Percentiles rank a stretch among this genome's conserved stretches.
These are phyloP conservation scores for Druon quercuslanigerum DNA, from an alignment of 1,140 invertebrate genomes.

Conservation along the genomic window DNA sequence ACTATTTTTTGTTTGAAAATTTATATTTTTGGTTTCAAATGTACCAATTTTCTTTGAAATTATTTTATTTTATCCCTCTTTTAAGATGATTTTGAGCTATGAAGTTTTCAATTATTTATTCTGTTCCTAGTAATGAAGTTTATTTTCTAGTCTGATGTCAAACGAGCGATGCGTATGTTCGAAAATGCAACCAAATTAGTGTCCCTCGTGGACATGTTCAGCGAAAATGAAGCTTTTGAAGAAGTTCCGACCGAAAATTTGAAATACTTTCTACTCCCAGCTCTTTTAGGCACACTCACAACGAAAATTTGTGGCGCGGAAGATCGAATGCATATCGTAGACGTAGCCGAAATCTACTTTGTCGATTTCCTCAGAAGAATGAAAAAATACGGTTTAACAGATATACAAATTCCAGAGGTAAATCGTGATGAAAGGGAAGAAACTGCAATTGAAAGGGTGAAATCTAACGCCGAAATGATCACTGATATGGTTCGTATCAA, in stretches of 20 bases:
- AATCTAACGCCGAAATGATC: conserved; percentile 64
- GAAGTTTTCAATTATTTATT: conserved; percentile 25
- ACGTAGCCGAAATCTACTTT: conserved; percentile 88
- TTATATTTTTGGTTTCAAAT: too few relatives aligned
- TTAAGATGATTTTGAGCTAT: too few relatives aligned
- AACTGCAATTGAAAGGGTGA: conserved; percentile 28
- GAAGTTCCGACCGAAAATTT: conserved; percentile 91
- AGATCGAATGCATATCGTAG: conserved; percentile 82
- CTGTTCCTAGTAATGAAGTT: conserved; percentile 31
- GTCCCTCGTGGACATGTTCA: conserved; percentile 88
- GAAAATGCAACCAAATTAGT: conserved; percentile 88
- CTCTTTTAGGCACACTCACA: conserved; percentile 85
- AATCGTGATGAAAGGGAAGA: conserved; percentile 54
- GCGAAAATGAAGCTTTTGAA: conserved; percentile 90
- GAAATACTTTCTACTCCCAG: conserved; percentile 89
- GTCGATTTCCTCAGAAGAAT: conserved; percentile 88
- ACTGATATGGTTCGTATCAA: conserved; percentile 59
- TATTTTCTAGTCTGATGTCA: conserved; percentile 79
- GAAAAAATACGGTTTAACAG: conserved; percentile 85
- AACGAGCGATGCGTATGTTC: conserved; percentile 82
- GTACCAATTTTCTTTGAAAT: too few relatives aligned
- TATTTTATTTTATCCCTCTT: background rate
- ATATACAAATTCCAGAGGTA: conserved; percentile 76
- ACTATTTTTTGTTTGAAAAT: too few relatives aligned
- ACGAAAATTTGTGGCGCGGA: conserved; percentile 80